Base-by-base conservation (phyloP, 1,140 invertebrate species). In the Zaprionus lachaisei region DNA sequence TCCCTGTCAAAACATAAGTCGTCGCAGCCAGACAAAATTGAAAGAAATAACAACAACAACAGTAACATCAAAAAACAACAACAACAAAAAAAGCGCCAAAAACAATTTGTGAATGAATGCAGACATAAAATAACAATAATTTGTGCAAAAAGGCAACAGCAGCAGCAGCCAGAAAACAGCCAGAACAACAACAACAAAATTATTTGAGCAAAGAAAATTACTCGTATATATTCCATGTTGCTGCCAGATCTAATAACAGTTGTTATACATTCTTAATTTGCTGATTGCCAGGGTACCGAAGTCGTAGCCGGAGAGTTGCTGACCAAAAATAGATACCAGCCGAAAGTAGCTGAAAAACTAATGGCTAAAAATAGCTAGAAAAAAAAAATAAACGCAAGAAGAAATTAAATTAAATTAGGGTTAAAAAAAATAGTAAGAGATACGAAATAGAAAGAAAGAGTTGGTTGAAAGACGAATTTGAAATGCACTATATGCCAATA, bases 71-170 rank as follows among this genome's bases (percentile, higher is more conserved):
- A 31, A 7, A 31, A 31, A 31, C 7, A 31, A 11, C 26, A 7
- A 28, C 9, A 34, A 34, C 31, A 11, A 67, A 37, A 70, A 66
- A 55, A 73, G 56, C 57, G 31, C 41, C 66, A 70, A 73, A 79
- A 79, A 79, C 72, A 79, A 85, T 87, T 87, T 79, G 74, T 87
- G 84, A 89, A 87, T 87, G 84, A 89, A 87, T 90, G 81, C 84
- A 87, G 84, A 89, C 84, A 87, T 87, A 75, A 87, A 87, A 87
- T 87, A 87, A 89, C 84, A 87, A 87, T 87, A 87, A 87, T 87
- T 87, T 87, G 73, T 72, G 54, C 63, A 44, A 75, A 75, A 55
- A 70, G 66, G 26, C 62, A 73, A 15, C 71, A 65, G 44, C 49
- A 72, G 41, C 38, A 68, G 58, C 55, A 74, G 47, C 47, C 47